Conservation (phyloP, 64 coral and sea anemone genomes). For the Dendrophyllia cribrosa region DNA sequence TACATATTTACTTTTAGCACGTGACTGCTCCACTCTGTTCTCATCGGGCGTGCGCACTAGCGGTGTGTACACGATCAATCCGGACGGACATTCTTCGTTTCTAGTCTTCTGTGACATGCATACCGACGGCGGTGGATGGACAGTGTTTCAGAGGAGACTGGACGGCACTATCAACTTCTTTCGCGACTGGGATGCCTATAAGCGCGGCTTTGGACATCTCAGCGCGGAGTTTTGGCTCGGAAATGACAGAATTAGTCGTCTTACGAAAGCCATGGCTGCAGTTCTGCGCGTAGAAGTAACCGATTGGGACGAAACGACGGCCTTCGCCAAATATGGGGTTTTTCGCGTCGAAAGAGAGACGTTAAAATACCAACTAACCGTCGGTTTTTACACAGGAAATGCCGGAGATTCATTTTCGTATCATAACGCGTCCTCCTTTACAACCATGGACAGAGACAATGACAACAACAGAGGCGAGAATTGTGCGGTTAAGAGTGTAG, state of each 20-base stretch:
- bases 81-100: constrained; percentile 15
- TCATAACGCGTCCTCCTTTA: constrained; percentile 5
- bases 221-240: constrained; percentile 46
- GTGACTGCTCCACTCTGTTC: constrained; percentile 46
- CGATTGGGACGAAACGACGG: constrained; percentile 48
- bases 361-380: not conserved
- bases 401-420: constrained; percentile 43
- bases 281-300: constrained; percentile 36
- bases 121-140: constrained; percentile 66
- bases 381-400: constrained; percentile 36
- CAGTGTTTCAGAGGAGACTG: constrained; percentile 41
- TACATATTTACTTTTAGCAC: not conserved
- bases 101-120: constrained; percentile 58
- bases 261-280: not conserved
- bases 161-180: constrained; percentile 51
- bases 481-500: constrained; percentile 43
- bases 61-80: constrained; percentile 66
- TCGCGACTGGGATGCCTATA: constrained; percentile 51
- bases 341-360: constrained; percentile 25
- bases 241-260: constrained; percentile 29
- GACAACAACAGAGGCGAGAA: not conserved
- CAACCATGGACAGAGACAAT: constrained; percentile 46
- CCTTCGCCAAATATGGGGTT: constrained; percentile 38
- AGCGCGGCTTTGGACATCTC: constrained; percentile 36
- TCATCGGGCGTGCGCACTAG: constrained; percentile 23